Conservation (phyloP, 2,797 vertebrate genomes). For the Glyptemys insculpta region DNA sequence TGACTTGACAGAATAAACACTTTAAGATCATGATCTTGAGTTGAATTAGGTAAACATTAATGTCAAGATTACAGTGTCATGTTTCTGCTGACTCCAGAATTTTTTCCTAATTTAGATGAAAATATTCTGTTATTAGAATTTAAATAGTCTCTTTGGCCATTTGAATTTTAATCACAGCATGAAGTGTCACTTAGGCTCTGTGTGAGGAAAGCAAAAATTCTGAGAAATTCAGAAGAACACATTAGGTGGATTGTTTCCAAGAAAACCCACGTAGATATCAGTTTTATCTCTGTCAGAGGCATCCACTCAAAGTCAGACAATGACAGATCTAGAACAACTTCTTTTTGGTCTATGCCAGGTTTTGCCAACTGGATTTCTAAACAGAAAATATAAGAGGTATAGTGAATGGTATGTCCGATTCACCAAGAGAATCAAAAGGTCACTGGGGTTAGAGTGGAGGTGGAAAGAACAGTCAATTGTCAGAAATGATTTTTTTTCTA, state of each 20-base stretch:
- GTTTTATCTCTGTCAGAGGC: background rate
- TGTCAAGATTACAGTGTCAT: slow-evolving; percentile 29
- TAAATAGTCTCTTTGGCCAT: background rate
- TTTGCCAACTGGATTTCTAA: background rate
- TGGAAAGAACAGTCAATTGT: background rate
- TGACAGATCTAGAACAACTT: background rate
- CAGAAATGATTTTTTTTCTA: background rate
- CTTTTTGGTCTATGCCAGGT: background rate
- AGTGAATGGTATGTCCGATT: background rate
- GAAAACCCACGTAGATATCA: background rate
- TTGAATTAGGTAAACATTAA: slow-evolving; percentile 51
- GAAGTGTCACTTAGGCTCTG: slow-evolving; percentile 31
- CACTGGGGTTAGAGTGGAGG: background rate
- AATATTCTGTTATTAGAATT: slow-evolving; percentile 1
- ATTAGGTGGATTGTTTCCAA: background rate
- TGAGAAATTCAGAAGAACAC: background rate
- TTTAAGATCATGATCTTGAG: slow-evolving; percentile 39
- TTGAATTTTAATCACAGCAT: slow-evolving; percentile 23
- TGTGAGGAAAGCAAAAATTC: background rate
- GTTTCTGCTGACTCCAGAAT: slow-evolving; percentile 35
- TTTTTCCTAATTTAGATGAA: slow-evolving; percentile 12
- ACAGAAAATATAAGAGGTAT: background rate
- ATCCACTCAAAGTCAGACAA: background rate
- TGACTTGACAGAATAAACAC: slow-evolving; percentile 48
- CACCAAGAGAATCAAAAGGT: background rate